Conservation (phyloP, 2,888 invertebrate species). For the Hyposoter dolosus region DNA sequence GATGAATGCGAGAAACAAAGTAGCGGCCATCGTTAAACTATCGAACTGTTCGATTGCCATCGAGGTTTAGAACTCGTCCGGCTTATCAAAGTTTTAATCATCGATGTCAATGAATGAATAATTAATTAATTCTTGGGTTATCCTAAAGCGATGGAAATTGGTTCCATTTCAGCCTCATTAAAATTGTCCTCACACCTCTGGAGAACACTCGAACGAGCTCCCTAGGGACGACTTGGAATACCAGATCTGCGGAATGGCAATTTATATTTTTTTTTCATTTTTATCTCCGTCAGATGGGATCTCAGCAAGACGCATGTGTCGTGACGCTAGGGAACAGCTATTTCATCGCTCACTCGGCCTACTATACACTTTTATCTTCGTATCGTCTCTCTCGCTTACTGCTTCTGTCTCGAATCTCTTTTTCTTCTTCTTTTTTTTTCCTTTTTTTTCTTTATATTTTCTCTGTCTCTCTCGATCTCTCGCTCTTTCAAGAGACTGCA, state of each 20-base stretch:
- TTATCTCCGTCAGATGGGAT: slow-evolving; percentile 34
- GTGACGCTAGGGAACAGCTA: slow-evolving; percentile 28
- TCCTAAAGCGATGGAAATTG: neutral
- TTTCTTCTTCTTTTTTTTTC: neutral
- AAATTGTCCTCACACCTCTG: slow-evolving; percentile 51
- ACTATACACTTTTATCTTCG: neutral
- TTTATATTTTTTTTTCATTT: slow-evolving; percentile 30
- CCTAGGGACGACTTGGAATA: neutral
- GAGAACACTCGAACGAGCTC: neutral
- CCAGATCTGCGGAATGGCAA: slow-evolving; percentile 44
- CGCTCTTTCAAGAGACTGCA: too few species aligned
- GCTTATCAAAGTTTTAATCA: neutral
- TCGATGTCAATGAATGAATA: neutral
- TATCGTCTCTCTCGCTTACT: slow-evolving; percentile 16
- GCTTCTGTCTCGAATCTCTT: neutral
- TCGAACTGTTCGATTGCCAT: neutral
- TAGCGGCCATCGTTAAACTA: neutral
- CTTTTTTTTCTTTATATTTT: neutral
- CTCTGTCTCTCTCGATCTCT: slow-evolving; percentile 2
- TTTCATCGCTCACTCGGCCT: slow-evolving; percentile 17
- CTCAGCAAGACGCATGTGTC: slow-evolving; percentile 49
- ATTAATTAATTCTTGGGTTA: neutral
- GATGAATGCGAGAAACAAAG: neutral
- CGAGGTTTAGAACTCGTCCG: neutral
- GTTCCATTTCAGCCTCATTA: slow-evolving; percentile 3